A percentile compares a stretch with the other conserved stretches of the same genome.
These are phyloP conservation scores for Sebastes miniatus DNA, from an alignment of 2,797 vertebrate genomes.

Conservation along the genomic window DNA sequence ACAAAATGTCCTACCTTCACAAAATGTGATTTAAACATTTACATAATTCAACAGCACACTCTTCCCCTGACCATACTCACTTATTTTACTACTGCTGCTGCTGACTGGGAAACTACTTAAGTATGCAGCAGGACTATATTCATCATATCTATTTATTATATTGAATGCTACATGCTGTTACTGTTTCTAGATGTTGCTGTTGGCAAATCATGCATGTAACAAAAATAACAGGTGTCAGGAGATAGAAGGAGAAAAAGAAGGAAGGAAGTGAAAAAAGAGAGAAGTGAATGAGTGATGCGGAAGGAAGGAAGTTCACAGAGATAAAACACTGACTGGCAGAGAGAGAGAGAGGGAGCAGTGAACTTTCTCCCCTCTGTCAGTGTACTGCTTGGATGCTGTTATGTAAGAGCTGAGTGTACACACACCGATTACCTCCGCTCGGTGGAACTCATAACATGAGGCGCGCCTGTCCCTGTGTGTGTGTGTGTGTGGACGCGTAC, in stretches of 20 bases:
- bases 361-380: conserved; percentile 70
- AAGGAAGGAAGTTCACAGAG: conserved; percentile 65
- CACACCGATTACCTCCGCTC: conserved; percentile 71
- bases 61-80: not conserved
- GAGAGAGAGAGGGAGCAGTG: conserved; percentile 34
- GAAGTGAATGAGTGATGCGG: conserved; percentile 43
- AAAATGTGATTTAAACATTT: conserved; percentile 1
- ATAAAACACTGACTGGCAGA: conserved; percentile 59
- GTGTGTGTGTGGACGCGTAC: not conserved
- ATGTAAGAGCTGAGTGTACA: conserved; percentile 71
- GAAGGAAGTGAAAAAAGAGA: conserved; percentile 48
- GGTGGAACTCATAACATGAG: conserved; percentile 63
- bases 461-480: conserved; percentile 12
- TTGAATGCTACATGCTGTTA: not conserved
- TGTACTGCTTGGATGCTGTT: conserved; percentile 61
- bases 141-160: not conserved
- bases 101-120: not conserved
- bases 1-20: not conserved
- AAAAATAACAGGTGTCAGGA: conserved; percentile 23
- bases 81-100: not conserved
- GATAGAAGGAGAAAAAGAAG: conserved; percentile 5
- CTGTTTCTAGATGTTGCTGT: not conserved
- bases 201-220: not conserved
- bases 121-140: not conserved
- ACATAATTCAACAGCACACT: not conserved